Base-by-base conservation (phyloP, 1,140 invertebrate species). In the Eulimnadia texana region DNA sequence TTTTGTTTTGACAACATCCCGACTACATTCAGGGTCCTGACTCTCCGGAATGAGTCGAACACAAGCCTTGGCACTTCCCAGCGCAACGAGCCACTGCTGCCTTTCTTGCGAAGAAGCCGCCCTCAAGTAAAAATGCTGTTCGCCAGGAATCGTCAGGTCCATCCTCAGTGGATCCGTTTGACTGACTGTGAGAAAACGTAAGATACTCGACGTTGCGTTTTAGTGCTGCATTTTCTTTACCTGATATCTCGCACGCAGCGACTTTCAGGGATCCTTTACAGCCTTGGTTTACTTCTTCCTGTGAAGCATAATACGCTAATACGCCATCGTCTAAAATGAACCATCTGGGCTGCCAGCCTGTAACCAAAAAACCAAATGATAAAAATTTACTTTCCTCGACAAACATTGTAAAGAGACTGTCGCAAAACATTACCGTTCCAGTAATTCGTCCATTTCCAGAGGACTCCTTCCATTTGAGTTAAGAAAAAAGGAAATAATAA, bases 321-420 rank as follows among this genome's bases (percentile, higher is more conserved):
- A 87, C 79, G 33, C 86, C 86, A 76, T 88, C 82, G 67, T 88
- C 84, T 66, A 89, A 74, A 51, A 89, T 78, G 77, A 90, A 90
- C 85, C 85, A 90, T 69, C 87, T 77, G 22, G 85, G 86, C 73
- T 90, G 86, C 87, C 87, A 90, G 63, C 86, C 87, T 88, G 69
- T 10, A 74, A 70, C 55, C 42, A 58, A 67, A 47, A 61, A 11
- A 70, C 55, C 42, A 58, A 67, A 47, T 59, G 10, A 64, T n/a
- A 25, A 25, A 11, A 53, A 62, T 42, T 1, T 62, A 3, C 33
- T 60, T 24, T 9, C 42, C 51, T 23, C 33, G 33, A 62, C 54
- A 10, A 29, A 54, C 13, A 19, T 53, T 29, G 20, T 24, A 54
- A 57, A 28, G 59, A 16, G 28, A 24, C n/a, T 47, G 24, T 50